Conservation (phyloP, 2,113 vertebrate species). For the Zapus hudsonius region DNA sequence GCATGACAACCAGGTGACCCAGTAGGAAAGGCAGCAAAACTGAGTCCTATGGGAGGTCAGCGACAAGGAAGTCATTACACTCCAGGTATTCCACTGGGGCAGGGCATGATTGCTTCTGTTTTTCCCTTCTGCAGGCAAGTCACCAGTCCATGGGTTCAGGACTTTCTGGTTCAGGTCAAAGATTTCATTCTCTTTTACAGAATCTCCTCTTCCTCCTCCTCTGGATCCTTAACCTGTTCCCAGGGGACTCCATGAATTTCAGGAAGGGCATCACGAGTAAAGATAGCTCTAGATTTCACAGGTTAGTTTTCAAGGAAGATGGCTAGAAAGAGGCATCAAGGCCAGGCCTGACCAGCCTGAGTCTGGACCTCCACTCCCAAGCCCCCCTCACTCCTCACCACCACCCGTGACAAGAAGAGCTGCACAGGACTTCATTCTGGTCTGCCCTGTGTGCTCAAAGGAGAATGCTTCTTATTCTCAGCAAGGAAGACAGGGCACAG, state of each 20-base stretch:
- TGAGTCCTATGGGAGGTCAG: background rate
- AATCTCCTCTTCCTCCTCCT: background rate
- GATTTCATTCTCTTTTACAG: background rate
- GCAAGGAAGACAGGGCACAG: too few relatives aligned
- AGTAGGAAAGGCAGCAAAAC: background rate
- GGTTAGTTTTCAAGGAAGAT: background rate
- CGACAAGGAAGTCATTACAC: background rate
- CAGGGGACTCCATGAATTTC: background rate
- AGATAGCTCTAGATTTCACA: background rate
- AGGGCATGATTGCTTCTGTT: background rate
- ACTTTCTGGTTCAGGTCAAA: background rate
- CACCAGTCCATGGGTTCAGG: too few relatives aligned
- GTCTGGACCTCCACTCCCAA: background rate
- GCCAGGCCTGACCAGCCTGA: background rate
- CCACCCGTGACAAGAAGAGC: background rate
- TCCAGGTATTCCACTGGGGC: accelerated
- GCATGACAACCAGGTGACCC: background rate
- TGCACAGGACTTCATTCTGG: background rate
- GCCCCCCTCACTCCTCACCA: too few relatives aligned
- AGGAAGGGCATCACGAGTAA: background rate
- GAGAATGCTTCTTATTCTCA: background rate
- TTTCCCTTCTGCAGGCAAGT: background rate
- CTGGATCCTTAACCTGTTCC: background rate
- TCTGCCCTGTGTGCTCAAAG: background rate
- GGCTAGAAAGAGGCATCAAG: background rate